Evolutionary conservation across 2,797 vertebrate genomes (phyloP).

Genomic region (Mormyrops attenuatus): DNA sequence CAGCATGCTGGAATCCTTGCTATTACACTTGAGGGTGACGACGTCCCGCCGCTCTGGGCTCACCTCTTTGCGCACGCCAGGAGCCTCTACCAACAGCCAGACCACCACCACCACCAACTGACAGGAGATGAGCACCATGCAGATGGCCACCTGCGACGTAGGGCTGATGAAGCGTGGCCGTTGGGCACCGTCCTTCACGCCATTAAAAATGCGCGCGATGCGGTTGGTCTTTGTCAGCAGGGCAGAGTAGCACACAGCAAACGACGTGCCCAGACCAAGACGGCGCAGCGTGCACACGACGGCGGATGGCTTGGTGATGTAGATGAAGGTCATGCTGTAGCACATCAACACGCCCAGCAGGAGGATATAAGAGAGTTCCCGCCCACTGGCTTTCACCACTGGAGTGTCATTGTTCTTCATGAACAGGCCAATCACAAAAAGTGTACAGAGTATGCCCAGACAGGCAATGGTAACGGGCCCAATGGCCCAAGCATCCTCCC

Average conservation of each 20-base stretch:
- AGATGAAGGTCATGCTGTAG: conserved; percentile 96
- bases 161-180: conserved; percentile 93
- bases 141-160: conserved; percentile 89
- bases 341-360: conserved; percentile 90
- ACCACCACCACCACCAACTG: conserved; percentile 84
- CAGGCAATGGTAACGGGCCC: conserved; percentile 90
- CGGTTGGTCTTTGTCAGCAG: conserved; percentile 97
- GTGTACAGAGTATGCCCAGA: conserved; percentile 85
- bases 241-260: conserved; percentile 92
- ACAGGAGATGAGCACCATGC: conserved; percentile 87
- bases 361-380: conserved; percentile 94
- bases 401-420: conserved; percentile 86
- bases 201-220: conserved; percentile 90
- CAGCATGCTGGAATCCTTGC: conserved; percentile 91
- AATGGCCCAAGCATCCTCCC: conserved; percentile 92
- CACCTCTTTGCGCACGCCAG: conserved; percentile 88
- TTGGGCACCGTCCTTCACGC: conserved; percentile 86
- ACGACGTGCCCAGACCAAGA: conserved; percentile 86
- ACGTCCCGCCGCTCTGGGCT: conserved; percentile 83
- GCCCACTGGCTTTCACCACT: conserved; percentile 91
- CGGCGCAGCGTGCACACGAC: conserved; percentile 85
- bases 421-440: conserved; percentile 84
- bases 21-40: conserved; percentile 92
- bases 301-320: conserved; percentile 87
- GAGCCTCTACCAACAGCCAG: conserved; percentile 89